These are phyloP conservation scores for Amphilophus citrinellus DNA, from an alignment of 2,113 vertebrate genomes.

Conservation along the genomic window DNA sequence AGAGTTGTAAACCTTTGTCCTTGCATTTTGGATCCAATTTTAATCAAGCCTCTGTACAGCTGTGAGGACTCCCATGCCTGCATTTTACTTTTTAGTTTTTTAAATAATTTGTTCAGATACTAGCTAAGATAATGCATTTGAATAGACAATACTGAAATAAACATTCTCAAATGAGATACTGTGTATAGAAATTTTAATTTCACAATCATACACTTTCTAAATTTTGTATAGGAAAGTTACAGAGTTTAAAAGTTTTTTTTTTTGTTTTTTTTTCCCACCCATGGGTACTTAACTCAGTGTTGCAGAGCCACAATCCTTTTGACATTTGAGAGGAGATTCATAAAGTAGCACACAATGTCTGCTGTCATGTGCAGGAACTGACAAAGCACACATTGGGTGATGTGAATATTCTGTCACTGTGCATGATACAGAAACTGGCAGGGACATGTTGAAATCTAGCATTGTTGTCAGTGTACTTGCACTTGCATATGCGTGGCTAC, in stretches of 20 bases:
- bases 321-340: constrained; percentile 51
- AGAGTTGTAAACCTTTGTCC: constrained; percentile 1
- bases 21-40: constrained; percentile 3
- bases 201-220: neutral
- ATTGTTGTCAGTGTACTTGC: neutral
- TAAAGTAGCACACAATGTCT: constrained; percentile 46
- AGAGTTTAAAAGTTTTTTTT: constrained; percentile 14
- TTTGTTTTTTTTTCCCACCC: constrained; percentile 19
- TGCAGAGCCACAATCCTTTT: constrained; percentile 34
- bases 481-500: neutral
- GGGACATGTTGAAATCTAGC: constrained; percentile 27
- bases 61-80: neutral
- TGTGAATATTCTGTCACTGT: constrained; percentile 4
- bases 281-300: constrained; percentile 35
- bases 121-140: neutral
- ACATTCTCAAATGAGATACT: neutral
- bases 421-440: constrained; percentile 28
- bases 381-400: constrained; percentile 37
- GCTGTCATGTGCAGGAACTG: constrained; percentile 42
- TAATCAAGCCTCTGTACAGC: neutral
- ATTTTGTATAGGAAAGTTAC: neutral
- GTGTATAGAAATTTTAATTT: neutral
- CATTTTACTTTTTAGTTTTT: neutral
- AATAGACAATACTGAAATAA: neutral
- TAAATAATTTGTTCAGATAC: neutral